Percentiles rank a stretch among this genome's conserved stretches.
These are phyloP conservation scores for Crax fasciolata DNA, from an alignment of 2,797 vertebrate genomes.

Conservation along the genomic window DNA sequence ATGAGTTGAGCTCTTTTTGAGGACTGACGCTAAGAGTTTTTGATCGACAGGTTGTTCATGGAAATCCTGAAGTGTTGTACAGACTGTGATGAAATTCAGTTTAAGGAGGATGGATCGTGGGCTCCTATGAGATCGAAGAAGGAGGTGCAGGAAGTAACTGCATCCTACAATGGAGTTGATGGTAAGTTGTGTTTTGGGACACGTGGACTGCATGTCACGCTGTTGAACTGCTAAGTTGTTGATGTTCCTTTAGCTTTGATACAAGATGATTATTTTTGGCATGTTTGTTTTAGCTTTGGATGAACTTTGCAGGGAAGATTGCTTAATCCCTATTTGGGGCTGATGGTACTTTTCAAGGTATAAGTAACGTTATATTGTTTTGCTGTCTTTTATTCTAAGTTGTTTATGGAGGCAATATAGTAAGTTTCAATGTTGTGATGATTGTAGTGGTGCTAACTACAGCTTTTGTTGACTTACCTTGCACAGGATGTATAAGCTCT, in stretches of 20 bases:
- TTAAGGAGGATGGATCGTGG: slow-evolving; percentile 97
- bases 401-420: neutral
- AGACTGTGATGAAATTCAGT: slow-evolving; percentile 98
- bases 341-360: neutral
- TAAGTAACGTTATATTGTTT: rapidly evolving
- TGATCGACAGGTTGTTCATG: slow-evolving; percentile 93
- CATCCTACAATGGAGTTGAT: slow-evolving; percentile 90
- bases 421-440: neutral
- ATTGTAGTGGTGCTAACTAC: neutral
- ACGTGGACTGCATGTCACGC: rapidly evolving
- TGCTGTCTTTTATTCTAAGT: neutral
- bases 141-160: slow-evolving; percentile 94
- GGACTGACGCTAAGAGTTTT: neutral
- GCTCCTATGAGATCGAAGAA: slow-evolving; percentile 97
- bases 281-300: neutral
- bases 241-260: neutral
- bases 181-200: slow-evolving; percentile 77
- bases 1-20: neutral
- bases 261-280: neutral
- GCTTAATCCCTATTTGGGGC: neutral
- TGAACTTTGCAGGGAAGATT: neutral
- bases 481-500: slow-evolving; percentile 87
- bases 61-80: slow-evolving; percentile 97
- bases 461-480: neutral
- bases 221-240: neutral